Evolutionary conservation across 2,113 vertebrate genomes (phyloP).

Genomic region (Scytalopus superciliaris): DNA sequence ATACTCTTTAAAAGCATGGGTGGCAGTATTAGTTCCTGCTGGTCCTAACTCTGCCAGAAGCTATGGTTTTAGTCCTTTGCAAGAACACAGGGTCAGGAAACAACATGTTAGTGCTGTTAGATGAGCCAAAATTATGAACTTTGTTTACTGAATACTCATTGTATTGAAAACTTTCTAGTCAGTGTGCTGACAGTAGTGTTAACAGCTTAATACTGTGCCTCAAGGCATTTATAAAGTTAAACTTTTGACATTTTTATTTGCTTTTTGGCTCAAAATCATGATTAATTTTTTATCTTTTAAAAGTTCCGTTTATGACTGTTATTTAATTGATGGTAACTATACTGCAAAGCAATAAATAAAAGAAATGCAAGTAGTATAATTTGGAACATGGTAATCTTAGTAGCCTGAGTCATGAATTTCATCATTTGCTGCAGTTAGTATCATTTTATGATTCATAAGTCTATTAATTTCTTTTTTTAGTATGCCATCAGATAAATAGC

Average conservation of each 20-base stretch:
- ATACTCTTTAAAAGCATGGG: not conserved
- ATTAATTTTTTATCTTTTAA: slow-evolving; percentile 52
- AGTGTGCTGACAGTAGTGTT: not conserved
- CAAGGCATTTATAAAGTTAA: not conserved
- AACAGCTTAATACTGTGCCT: not conserved
- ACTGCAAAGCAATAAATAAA: slow-evolving; percentile 40
- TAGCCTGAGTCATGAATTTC: slow-evolving; percentile 68
- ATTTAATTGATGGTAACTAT: slow-evolving; percentile 48
- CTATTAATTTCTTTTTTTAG: slow-evolving; percentile 55
- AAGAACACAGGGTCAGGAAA: not conserved
- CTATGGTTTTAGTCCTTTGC: not conserved
- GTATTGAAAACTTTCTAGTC: not conserved
- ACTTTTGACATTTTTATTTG: slow-evolving; percentile 42
- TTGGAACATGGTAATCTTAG: slow-evolving; percentile 58
- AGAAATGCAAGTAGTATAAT: slow-evolving; percentile 53
- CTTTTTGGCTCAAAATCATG: slow-evolving; percentile 36
- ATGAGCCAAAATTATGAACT: not conserved
- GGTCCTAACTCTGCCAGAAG: not conserved
- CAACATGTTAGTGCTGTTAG: not conserved
- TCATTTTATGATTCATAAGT: slow-evolving; percentile 67
- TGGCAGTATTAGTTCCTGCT: not conserved
- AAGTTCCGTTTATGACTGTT: slow-evolving; percentile 36
- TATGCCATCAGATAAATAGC: slow-evolving; percentile 40
- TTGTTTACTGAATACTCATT: not conserved
- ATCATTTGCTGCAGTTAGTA: slow-evolving; percentile 46